These are phyloP conservation scores for Chaetorhynchus papuensis DNA, from an alignment of 2,113 vertebrate genomes.

Conservation along the genomic window DNA sequence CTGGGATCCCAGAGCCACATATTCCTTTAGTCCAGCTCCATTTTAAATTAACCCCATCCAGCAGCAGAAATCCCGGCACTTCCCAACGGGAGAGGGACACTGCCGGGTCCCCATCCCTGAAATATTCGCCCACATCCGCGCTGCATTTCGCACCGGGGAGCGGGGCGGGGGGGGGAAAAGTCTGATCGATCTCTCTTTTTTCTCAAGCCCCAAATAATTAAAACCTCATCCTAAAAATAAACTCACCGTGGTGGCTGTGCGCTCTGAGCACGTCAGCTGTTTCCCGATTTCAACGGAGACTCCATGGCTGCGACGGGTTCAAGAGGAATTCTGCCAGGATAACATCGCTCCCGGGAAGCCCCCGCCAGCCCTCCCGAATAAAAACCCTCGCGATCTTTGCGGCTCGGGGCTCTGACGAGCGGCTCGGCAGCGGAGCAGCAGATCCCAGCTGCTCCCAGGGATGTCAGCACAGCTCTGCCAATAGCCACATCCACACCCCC, in stretches of 20 bases:
- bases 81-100: not conserved
- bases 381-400: constrained; percentile 14
- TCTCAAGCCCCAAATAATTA: not conserved
- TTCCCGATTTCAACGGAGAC: constrained; percentile 51
- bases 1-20: not conserved
- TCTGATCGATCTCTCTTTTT: not conserved
- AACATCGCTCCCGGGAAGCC: constrained; percentile 15
- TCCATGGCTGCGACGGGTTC: constrained; percentile 54
- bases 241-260: constrained; percentile 69
- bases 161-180: not conserved
- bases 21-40: not conserved
- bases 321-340: constrained; percentile 60
- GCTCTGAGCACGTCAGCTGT: constrained; percentile 62
- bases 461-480: constrained; percentile 75
- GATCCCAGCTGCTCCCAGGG: constrained; percentile 73
- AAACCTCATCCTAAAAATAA: constrained; percentile 24
- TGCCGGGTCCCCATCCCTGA: not conserved
- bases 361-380: constrained; percentile 35
- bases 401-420: constrained; percentile 69
- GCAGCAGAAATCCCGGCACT: constrained; percentile 16
- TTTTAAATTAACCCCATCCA: not conserved
- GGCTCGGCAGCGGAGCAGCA: constrained; percentile 68
- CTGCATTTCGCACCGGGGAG: not conserved
- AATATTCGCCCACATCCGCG: accelerated
- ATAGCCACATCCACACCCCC: constrained; percentile 65